A percentile compares a stretch with the other conserved stretches of the same genome.
phyloP scores from a whole-genome alignment of 53 echinoderm and acorn worm species.

The Antedon mediterranea region DNA sequence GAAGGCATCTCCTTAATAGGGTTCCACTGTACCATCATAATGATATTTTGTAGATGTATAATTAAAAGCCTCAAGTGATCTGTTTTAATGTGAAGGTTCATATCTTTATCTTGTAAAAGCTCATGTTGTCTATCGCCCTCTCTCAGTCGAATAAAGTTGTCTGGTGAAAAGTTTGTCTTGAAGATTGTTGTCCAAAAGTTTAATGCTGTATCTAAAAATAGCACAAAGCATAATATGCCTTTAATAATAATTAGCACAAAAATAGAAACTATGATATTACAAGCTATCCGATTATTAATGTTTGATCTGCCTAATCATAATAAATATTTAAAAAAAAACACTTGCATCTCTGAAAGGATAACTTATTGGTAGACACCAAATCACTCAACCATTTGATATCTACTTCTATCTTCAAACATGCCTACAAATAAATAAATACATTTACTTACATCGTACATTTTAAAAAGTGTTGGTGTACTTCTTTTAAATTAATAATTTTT shows the following conservation, averaged over 20 bases:
- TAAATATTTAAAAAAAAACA: not conserved
- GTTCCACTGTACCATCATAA: constrained; percentile 8
- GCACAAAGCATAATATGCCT: too few relatives aligned
- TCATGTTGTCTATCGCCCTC: not conserved
- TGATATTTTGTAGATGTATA: constrained; percentile 7
- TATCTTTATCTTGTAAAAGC: constrained; percentile 4
- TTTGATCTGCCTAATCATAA: too few relatives aligned
- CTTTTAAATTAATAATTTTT: not conserved
- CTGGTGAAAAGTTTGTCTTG: not conserved
- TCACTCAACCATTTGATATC: not conserved
- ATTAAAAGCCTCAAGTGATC: constrained; percentile 5
- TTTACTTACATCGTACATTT: not conserved
- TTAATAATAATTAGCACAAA: too few relatives aligned
- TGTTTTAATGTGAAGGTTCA: constrained; percentile 4
- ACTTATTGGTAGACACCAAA: not conserved
- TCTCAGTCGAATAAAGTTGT: not conserved
- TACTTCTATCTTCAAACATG: not conserved
- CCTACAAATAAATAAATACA: constrained; percentile 1
- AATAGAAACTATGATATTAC: too few relatives aligned
- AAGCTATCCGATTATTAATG: too few relatives aligned
- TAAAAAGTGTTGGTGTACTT: not conserved
- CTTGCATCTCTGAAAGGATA: not conserved
- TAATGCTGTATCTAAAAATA: not conserved
- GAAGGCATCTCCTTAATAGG: too few relatives aligned
- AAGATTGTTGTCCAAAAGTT: not conserved